Evolutionary conservation across 2,113 vertebrate species (phyloP).

Genomic region (Siniperca knerii): DNA sequence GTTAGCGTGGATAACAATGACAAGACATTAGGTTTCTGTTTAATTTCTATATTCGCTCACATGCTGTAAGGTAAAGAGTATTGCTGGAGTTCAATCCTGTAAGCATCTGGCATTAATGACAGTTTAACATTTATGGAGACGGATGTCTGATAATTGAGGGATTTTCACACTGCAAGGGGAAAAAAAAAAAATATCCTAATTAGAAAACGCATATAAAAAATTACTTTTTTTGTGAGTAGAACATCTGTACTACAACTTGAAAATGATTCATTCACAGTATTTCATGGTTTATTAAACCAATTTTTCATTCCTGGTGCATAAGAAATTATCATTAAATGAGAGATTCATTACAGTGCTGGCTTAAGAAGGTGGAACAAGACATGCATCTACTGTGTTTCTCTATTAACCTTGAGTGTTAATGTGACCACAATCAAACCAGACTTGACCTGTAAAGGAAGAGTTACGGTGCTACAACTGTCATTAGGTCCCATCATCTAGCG

Average conservation of each 20-base stretch:
- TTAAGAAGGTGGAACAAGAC: background rate
- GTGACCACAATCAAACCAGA: background rate
- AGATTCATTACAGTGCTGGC: background rate
- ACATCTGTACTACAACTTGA: constrained; percentile 15
- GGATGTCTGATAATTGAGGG: background rate
- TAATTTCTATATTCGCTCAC: background rate
- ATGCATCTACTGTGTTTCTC: background rate
- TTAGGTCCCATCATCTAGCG: background rate
- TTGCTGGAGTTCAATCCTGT: background rate
- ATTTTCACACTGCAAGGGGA: background rate
- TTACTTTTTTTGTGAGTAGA: background rate
- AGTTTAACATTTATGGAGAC: constrained; percentile 2
- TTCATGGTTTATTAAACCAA: constrained; percentile 10
- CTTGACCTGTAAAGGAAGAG: background rate
- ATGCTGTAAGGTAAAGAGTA: background rate
- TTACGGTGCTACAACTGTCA: background rate
- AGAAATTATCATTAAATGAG: constrained; percentile 8
- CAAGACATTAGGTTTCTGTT: no score
- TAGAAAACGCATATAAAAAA: background rate
- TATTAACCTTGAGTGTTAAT: constrained; percentile 17
- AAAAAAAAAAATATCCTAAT: background rate
- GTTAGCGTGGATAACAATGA: background rate
- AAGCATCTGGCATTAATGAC: background rate
- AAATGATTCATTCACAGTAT: background rate
- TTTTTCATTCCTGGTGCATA: background rate